Conservation (phyloP, 1,140 invertebrate genomes). For the Lamellibrachia luymesi region DNA sequence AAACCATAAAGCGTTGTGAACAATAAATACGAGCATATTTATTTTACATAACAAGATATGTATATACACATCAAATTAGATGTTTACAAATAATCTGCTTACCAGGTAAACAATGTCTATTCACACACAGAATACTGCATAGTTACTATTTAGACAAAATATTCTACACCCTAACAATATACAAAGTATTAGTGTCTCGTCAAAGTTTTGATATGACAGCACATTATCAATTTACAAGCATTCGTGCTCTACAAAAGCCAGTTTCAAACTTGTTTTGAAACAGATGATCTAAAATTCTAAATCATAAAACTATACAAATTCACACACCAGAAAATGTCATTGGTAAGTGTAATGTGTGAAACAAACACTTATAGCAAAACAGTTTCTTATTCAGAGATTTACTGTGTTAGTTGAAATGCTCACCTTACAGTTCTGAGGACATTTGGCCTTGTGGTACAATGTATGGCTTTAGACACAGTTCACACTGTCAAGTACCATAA, state of each 20-base stretch:
- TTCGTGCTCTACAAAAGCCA: background rate
- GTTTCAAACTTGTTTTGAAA: background rate
- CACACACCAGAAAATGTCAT: background rate
- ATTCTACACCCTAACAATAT: background rate
- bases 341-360: background rate
- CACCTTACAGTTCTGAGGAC: background rate
- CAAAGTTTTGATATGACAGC: background rate
- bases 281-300: background rate
- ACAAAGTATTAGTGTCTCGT: background rate
- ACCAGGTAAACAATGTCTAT: constrained; percentile 1
- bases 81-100: background rate
- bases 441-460: background rate
- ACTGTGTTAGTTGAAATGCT: background rate
- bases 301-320: background rate
- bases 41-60: constrained; percentile 6
- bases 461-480: background rate
- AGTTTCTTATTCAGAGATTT: background rate
- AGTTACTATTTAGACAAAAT: constrained; percentile 6
- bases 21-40: background rate
- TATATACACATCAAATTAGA: constrained; percentile 1
- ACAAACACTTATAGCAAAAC: background rate
- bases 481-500: background rate
- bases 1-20: background rate
- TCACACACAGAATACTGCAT: constrained; percentile 4
- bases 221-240: background rate